phyloP scores from a whole-genome alignment of 2,797 vertebrate genomes.

The Phyllotis vaccarum region DNA sequence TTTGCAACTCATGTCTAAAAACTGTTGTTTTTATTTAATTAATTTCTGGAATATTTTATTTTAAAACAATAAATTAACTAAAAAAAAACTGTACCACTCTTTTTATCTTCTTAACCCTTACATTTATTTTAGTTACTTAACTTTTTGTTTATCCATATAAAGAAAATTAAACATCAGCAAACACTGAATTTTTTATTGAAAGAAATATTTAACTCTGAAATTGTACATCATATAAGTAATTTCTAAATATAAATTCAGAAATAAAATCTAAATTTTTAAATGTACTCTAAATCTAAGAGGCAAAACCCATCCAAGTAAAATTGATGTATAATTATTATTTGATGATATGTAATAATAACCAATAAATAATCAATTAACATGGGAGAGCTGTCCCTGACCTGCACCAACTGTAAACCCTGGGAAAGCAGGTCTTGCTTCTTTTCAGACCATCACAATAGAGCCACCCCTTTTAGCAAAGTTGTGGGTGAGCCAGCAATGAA shows the following conservation, averaged over 20 bases:
- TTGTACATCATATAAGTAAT: background rate
- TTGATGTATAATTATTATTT: background rate
- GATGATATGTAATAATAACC: no score
- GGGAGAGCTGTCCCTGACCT: background rate
- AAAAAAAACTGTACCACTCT: background rate
- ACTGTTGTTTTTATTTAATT: background rate
- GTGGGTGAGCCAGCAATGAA: no score
- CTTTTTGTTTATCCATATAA: background rate
- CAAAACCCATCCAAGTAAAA: background rate
- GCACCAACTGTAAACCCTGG: no score
- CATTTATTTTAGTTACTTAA: background rate
- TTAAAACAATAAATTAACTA: background rate
- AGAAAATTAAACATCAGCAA: background rate
- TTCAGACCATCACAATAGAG: no score
- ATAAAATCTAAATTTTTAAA: background rate
- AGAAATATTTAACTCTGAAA: background rate
- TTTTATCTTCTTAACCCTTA: background rate
- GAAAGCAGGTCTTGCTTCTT: no score
- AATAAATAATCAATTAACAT: background rate
- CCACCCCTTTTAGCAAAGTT: no score
- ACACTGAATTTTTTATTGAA: background rate
- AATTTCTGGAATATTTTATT: background rate
- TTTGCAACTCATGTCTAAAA: background rate
- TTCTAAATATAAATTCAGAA: background rate
- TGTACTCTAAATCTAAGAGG: background rate